Percentiles rank a stretch among this genome's conserved stretches.
These are phyloP conservation scores for Hirundo rustica DNA, from an alignment of 2,797 vertebrate species.

Conservation along the genomic window DNA sequence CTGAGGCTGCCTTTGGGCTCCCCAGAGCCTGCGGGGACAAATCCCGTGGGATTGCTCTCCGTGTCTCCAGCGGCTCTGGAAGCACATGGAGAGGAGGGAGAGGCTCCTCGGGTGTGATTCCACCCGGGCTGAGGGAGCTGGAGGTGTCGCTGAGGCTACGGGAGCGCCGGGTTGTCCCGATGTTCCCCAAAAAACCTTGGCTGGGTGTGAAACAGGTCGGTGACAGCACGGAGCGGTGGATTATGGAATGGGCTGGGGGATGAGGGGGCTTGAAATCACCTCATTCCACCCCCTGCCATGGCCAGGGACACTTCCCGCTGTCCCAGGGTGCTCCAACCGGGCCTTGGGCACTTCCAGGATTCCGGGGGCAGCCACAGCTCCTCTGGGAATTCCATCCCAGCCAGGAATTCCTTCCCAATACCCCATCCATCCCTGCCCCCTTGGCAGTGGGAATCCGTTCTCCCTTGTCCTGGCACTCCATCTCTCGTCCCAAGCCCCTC, in stretches of 20 bases:
- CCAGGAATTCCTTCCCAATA: neutral
- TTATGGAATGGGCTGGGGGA: neutral
- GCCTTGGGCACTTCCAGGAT: neutral
- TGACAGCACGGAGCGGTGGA: accelerated
- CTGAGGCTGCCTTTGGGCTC: neutral
- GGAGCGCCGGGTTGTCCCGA: accelerated
- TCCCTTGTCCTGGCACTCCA: neutral
- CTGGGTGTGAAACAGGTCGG: neutral
- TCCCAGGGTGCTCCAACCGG: accelerated
- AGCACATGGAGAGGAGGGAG: neutral
- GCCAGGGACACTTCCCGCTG: accelerated
- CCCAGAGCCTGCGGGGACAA: neutral
- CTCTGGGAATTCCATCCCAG: neutral
- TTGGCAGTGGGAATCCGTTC: neutral
- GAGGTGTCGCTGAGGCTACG: neutral
- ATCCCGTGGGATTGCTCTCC: neutral
- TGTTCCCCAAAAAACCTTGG: neutral
- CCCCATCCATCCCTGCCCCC: no score
- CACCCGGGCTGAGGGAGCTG: neutral
- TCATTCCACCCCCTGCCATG: neutral
- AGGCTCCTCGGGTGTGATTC: neutral
- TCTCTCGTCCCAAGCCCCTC: neutral
- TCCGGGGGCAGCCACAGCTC: neutral
- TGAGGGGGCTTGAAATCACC: neutral
- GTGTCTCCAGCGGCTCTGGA: neutral